Percentiles rank a stretch among this genome's conserved stretches.
Evolutionary conservation across 2,888 invertebrate species (phyloP).

Genomic region (Drosophila atroscutellata): DNA sequence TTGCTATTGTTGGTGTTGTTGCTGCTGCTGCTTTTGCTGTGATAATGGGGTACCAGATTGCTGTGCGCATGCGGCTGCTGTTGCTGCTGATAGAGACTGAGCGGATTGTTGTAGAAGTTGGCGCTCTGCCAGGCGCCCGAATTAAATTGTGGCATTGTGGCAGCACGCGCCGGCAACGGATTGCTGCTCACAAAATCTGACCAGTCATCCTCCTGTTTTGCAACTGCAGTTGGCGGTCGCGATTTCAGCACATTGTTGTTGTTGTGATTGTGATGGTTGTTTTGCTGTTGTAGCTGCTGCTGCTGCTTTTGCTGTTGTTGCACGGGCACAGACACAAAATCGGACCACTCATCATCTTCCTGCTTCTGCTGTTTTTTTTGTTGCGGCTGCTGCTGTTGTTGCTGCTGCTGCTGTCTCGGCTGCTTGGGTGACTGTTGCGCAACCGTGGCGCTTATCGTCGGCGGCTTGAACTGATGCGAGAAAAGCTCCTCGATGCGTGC

Average conservation of each 20-base stretch:
- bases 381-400: slow-evolving; percentile 23
- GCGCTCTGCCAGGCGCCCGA: slow-evolving; percentile 84
- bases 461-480: slow-evolving; percentile 73
- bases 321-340: slow-evolving; percentile 85
- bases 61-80: slow-evolving; percentile 64
- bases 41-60: slow-evolving; percentile 70
- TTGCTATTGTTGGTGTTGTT: slow-evolving; percentile 27
- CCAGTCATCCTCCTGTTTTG: slow-evolving; percentile 86
- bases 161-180: slow-evolving; percentile 62
- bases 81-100: slow-evolving; percentile 82
- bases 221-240: slow-evolving; percentile 7
- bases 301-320: slow-evolving; percentile 34
- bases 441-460: slow-evolving; percentile 79
- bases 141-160: slow-evolving; percentile 78
- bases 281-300: slow-evolving; percentile 21
- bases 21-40: slow-evolving; percentile 45
- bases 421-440: slow-evolving; percentile 60
- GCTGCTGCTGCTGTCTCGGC: slow-evolving; percentile 25
- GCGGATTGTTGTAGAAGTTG: slow-evolving; percentile 83
- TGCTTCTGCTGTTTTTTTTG: slow-evolving; percentile 35
- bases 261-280: slow-evolving; percentile 44
- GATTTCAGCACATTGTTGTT: slow-evolving; percentile 46
- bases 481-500: slow-evolving; percentile 84
- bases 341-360: slow-evolving; percentile 87
- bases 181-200: slow-evolving; percentile 87